Base-by-base conservation (phyloP, 2,888 invertebrate species). In the Neuroscelio doddi region DNA sequence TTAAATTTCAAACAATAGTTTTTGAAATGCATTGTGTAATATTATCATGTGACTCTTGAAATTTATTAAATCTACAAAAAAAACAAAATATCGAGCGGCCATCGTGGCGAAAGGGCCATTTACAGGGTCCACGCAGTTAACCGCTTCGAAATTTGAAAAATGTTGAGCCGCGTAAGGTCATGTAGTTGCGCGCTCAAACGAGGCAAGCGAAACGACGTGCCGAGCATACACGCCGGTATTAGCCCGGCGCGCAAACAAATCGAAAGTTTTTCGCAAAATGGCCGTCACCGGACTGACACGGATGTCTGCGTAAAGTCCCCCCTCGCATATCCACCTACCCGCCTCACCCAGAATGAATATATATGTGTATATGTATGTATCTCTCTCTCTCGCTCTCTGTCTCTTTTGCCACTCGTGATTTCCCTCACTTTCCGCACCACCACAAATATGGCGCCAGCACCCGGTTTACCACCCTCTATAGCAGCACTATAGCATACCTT, bases 211-310 rank as follows among this genome's bases (percentile, higher is more conserved):
- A 69, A 71, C 75, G 73, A 73, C 75, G 78, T 78, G 77, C 72
- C 75, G 73, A 74, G 79, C 79, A 82, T 81, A 80, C n/a, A n/a
- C 79, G 78, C 79, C 74, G 74, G 79, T 79, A 79, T 81, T 79
- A 81, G 80, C 77, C 75, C 70, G 73, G 70, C 71, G 71, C 72
- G 72, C 70, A 72, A 79, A 78, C 74, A 75, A 81, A 80, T 81
- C 80, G 79, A 83, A 80, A 83, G 80, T 83, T 84, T 84, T 83
- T 83, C 83, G 80, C 83, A 84, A 83, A 84, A 84, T 84, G 83
- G 83, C 83, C 83, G 83, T 82, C 82, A 81, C 78, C 79, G 74
- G 78, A 77, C 79, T 81, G 80, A 80, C 81, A 77, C 80, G 79
- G 79, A 81, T 81, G 82, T 82, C 80, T 80, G 79, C 80, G 77